Base-by-base conservation (phyloP, 2,113 vertebrate genomes). In the Calonectris borealis region DNA sequence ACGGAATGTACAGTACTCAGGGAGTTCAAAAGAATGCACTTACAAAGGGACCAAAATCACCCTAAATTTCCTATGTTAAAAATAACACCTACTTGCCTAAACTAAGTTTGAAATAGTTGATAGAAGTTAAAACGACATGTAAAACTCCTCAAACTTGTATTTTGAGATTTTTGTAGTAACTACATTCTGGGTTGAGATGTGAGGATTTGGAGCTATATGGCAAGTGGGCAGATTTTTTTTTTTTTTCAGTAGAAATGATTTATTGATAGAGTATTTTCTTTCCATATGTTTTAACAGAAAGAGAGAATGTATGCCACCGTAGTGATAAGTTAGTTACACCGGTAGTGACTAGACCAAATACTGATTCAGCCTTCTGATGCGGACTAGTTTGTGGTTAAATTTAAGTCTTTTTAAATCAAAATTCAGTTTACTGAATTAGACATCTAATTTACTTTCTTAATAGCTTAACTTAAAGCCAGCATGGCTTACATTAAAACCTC, bases 1-100 rank as follows among this genome's bases (percentile, higher is more conserved):
- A 87, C 93, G 76, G 87, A 96, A 94, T 92, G 91, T 95, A 90
- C 66, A 55, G 69, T 96, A 95, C 96, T 97, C 96, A 96, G 92
- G 94, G 96, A 97, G 87, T 90, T 95, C 21, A 86, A 92, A 94
- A 88, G 86, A 93, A 94, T 95, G 94, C 94, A 94, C 93, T 97
- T 88, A 85, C 2, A 83, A 76, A 97, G 92, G 96, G 92, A 95
- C 95, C 95, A 96, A 96, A 96, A 92, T 86, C 82, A 88, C 84
- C 71, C 77, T 36, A 42, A 49, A 76, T 90, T 83, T 95, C 76
- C 31, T 76, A 2, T 85, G 36, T 86, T 97, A 58, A 85, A 83
- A 75, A 25, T 69, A 73, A 92, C 32, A 80, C n/a, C 49, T 92
- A 3, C 40, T 96, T 96, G 57, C 76, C 68, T 93, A 73, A 93